Evolutionary conservation across 2,888 invertebrate genomes (phyloP), one percentile per base, ranked within the genome.

Genomic region (Callyntrura guangdongensis): DNA sequence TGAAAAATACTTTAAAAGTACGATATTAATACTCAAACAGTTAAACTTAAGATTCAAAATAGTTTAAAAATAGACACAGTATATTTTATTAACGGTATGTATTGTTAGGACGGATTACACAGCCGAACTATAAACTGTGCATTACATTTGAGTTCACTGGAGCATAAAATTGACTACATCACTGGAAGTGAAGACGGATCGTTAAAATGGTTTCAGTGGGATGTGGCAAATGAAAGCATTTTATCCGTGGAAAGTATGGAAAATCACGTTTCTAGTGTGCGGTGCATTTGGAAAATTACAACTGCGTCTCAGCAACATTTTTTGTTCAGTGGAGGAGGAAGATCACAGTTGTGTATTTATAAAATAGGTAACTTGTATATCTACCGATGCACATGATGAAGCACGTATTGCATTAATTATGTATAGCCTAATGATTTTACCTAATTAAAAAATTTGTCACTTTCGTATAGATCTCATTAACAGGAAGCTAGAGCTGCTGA

Each of bases 171-270:
- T 61, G 47, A 64, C 9, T 87, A 89, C 45, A 86, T 92, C 2
- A 86, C 91, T 47, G 91, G 92, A 74, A 92, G 92, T 67, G 92
- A 92, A 59, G 92, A 92, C 25, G 91, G 91, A 14, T 86, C 91
- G 4, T 36, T 92, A 14, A 81, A 92, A 81, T 91, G 89, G 69
- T 89, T 92, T 53, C 74, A 86, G 11, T 92, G 91, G 89, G 74
- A 91, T 47, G n/a, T n/a, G n/a, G 1, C 12, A 6, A 67, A 81
- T 11, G 22, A 86, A 1, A 61, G 47, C 47, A 79, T 82, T 64
- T 72, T 53, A 25, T 82, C 79, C 22, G 56, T 89, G 27, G 67
- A 89, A 47, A 89, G 53, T 67, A 91, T 91, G 84, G 89, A 90
- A 59, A 92, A 89, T 81, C 92, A 92, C 72, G 88, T 89, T 12